phyloP scores from a whole-genome alignment of 2,797 vertebrate species.

The Mustela erminea region DNA sequence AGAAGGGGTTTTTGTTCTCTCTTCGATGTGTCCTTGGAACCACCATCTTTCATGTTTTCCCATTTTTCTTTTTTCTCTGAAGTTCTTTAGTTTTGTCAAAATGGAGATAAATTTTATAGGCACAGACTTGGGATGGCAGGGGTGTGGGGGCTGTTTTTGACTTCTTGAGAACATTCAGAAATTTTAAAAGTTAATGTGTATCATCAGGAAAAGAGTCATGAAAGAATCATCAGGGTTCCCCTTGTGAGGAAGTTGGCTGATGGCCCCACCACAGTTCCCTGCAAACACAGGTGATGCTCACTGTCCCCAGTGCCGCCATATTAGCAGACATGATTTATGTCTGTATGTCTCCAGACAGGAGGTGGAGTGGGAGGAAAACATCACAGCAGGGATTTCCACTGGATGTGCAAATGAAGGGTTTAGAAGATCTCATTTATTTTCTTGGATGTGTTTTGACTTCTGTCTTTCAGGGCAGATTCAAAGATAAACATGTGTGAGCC shows the following conservation, averaged over 20 bases:
- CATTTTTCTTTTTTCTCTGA: slow-evolving; percentile 15
- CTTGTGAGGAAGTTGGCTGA: neutral
- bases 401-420: slow-evolving; percentile 32
- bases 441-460: slow-evolving; percentile 69
- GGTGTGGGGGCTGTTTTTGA: neutral
- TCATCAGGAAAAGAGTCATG: slow-evolving; percentile 17
- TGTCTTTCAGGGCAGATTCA: slow-evolving; percentile 65
- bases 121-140: neutral
- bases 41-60: neutral
- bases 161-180: neutral
- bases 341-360: neutral
- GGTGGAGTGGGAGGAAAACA: slow-evolving; percentile 18
- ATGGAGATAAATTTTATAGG: slow-evolving; percentile 35
- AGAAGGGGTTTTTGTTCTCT: slow-evolving; percentile 24
- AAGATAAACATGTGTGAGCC: slow-evolving; percentile 65
- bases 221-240: slow-evolving; percentile 31
- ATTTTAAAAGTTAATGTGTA: neutral
- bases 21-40: neutral
- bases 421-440: slow-evolving; percentile 69
- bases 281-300: neutral
- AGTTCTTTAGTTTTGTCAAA: slow-evolving; percentile 56
- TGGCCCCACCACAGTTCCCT: neutral
- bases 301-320: neutral
- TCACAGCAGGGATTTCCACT: neutral
- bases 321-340: slow-evolving; percentile 52